A percentile compares a stretch with the other conserved stretches of the same genome.
Evolutionary conservation across 1,140 invertebrate genomes (phyloP).

Genomic region (Anastrepha ludens): DNA sequence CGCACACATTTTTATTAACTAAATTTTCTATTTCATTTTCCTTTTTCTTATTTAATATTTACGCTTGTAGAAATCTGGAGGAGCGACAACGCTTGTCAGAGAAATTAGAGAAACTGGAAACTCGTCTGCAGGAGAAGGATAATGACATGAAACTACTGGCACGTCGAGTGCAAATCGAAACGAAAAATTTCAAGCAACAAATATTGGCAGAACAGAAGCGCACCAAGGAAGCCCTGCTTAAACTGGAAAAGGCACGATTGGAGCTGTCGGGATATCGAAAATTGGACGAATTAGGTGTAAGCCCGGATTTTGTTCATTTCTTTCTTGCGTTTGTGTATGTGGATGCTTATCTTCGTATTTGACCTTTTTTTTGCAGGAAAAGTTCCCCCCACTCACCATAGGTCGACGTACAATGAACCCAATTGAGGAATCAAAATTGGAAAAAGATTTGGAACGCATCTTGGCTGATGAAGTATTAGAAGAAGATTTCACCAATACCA

Average conservation of each 20-base stretch:
- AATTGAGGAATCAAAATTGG: conserved; percentile 2
- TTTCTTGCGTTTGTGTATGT: neutral
- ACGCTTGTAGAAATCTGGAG: conserved; percentile 77
- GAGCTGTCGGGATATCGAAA: conserved; percentile 70
- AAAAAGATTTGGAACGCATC: conserved; percentile 51
- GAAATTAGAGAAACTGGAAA: conserved; percentile 79
- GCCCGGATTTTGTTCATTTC: neutral
- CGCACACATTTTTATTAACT: too few relatives aligned
- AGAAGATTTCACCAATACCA: too few relatives aligned
- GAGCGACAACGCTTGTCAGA: conserved; percentile 83
- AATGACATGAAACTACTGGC: conserved; percentile 82
- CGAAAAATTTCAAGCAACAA: conserved; percentile 83
- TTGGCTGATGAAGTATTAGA: conserved; percentile 19
- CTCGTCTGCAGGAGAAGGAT: conserved; percentile 81
- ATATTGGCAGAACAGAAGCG: conserved; percentile 81
- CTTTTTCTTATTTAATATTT: too few relatives aligned
- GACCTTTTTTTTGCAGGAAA: neutral
- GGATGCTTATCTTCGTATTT: neutral
- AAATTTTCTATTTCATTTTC: too few relatives aligned
- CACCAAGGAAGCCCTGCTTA: conserved; percentile 81
- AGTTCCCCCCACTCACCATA: conserved; percentile 46
- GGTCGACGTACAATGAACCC: neutral
- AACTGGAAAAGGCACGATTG: conserved; percentile 78
- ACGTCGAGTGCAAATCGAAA: conserved; percentile 81
- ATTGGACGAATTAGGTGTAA: conserved; percentile 68